A percentile compares a stretch with the other conserved stretches of the same genome.
Conservation (phyloP, 37 sponge, comb jelly and placozoan genomes). For the Lycopodina hypogea region DNA sequence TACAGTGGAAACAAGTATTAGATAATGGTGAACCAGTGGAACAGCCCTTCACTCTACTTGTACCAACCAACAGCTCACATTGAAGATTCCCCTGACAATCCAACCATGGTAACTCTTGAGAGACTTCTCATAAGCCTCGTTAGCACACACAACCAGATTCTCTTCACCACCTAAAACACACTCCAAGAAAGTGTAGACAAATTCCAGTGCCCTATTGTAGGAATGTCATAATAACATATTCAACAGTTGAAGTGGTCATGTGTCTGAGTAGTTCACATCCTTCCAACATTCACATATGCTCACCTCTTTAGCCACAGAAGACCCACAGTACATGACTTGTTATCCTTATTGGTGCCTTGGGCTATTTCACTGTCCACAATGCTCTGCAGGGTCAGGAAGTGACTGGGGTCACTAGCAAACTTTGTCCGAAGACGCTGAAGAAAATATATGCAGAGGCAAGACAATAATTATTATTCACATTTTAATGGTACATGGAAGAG, state of each 20-base stretch:
- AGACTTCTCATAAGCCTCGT: conserved; percentile 58
- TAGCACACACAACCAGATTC: conserved; percentile 74
- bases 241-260: not conserved
- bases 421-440: conserved; percentile 57
- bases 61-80: no score
- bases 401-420: conserved; percentile 34
- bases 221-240: not conserved
- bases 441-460: not conserved
- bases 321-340: conserved; percentile 65
- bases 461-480: not conserved
- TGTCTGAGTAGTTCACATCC: no score
- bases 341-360: conserved; percentile 45
- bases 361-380: conserved; percentile 78
- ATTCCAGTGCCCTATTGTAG: conserved; percentile 67
- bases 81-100: conserved; percentile 70
- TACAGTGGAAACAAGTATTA: no score
- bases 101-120: conserved; percentile 77
- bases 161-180: conserved; percentile 50
- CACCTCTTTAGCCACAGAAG: conserved; percentile 88
- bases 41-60: no score
- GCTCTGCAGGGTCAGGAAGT: conserved; percentile 51
- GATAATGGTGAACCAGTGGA: no score
- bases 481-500: no score
- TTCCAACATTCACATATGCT: not conserved
- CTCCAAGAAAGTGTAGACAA: conserved; percentile 68